Conservation (phyloP, 2,888 invertebrate species). For the Pristionchus fissidentatus region DNA sequence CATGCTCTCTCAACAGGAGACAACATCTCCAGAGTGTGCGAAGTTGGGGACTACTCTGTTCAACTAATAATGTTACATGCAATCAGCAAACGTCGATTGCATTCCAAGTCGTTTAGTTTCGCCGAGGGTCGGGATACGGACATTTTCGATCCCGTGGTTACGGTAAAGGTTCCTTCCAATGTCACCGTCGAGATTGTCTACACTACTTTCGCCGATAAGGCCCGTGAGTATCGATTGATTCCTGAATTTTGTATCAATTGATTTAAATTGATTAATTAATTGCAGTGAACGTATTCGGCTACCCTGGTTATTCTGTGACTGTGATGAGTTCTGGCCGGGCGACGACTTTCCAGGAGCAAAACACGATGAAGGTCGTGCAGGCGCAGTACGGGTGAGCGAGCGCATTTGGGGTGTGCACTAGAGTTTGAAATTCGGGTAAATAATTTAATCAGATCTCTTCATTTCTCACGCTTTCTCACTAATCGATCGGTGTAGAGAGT, state of each 20-base stretch:
- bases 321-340: background rate
- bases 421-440: too few species aligned
- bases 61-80: too few species aligned
- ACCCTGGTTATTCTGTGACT: background rate
- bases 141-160: constrained; percentile 25
- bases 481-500: too few species aligned
- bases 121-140: constrained; percentile 16
- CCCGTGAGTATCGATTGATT: background rate
- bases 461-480: too few species aligned
- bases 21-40: too few species aligned
- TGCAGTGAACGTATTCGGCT: constrained; percentile 18
- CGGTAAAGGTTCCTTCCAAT: background rate
- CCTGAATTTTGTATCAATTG: background rate
- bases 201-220: constrained; percentile 15
- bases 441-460: too few species aligned
- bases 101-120: background rate
- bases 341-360: constrained; percentile 34
- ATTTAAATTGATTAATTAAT: background rate
- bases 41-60: too few species aligned
- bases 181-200: constrained; percentile 28
- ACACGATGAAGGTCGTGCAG: constrained; percentile 44
- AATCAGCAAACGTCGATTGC: background rate
- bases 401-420: too few species aligned
- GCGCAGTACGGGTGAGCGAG: constrained; percentile 18
- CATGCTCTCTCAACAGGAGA: too few species aligned